Percentiles rank a stretch among this genome's conserved stretches.
These are phyloP conservation scores for Campylomormyrus tamandua DNA, from an alignment of 2,113 vertebrate genomes.

Conservation along the genomic window DNA sequence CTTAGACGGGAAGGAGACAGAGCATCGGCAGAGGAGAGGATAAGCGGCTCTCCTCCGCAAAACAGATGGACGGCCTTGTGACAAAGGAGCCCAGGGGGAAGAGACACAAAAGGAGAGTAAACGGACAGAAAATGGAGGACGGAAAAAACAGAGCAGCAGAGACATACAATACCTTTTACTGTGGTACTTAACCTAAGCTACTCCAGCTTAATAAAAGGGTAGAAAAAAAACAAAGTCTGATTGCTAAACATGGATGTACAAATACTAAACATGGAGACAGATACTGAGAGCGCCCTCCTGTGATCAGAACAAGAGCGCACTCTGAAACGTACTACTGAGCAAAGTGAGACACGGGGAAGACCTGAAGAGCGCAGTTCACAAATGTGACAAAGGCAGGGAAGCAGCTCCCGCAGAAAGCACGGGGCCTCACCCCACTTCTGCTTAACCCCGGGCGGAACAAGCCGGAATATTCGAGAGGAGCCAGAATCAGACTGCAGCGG, in stretches of 20 bases:
- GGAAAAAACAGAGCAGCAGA: not conserved
- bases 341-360: not conserved
- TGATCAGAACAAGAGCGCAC: not conserved
- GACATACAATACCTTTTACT: not conserved
- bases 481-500: not conserved
- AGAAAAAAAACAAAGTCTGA: not conserved
- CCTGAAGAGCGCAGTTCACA: not conserved
- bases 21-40: not conserved
- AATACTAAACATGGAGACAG: not conserved
- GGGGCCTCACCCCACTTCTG: not conserved
- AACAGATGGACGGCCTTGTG: constrained; percentile 23
- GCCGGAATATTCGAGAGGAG: not conserved
- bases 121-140: not conserved
- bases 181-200: not conserved
- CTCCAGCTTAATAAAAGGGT: not conserved
- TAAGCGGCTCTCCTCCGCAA: constrained; percentile 10
- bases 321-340: not conserved
- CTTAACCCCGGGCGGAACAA: not conserved
- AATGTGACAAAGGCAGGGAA: not conserved
- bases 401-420: not conserved
- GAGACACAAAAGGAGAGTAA: not conserved
- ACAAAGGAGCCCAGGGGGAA: not conserved
- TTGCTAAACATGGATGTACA: not conserved
- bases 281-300: not conserved
- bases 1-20: constrained; percentile 3